Base-by-base conservation (phyloP, 1,140 invertebrate species). In the Bombus waltoni region DNA sequence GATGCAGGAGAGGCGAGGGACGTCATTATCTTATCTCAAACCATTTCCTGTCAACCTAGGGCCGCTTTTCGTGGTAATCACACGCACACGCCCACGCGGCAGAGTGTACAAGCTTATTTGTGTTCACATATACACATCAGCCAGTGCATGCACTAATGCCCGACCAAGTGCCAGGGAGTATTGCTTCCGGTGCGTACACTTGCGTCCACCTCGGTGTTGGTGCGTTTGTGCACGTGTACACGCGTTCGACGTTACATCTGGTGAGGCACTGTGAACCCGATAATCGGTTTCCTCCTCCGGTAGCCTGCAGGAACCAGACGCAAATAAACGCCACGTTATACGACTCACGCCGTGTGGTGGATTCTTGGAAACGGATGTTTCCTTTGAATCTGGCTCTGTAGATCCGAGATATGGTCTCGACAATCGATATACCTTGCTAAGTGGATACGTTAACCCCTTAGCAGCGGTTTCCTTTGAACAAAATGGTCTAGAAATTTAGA, bases 11-110 rank as follows among this genome's bases (percentile, higher is more conserved):
- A 88, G 86, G 89, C 83, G 85, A 90, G 89, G 88, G 85, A 91
- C 89, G 88, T 92, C 89, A 93, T 93, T 93, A 93, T 93, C 92
- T 93, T 93, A 93, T 93, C 92, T 93, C 90, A 85, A 92, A 93
- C 90, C 92, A 93, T 93, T 93, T 93, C 92, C 92, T 93, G 92
- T 93, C 92, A 93, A 93, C 92, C 91, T 93, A 90, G 89, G 89
- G 86, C 89, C 83, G 79, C 79, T 82, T 91, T 85, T 92, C 87
- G 89, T 90, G 66, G 85, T 90, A 82, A 86, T 87, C 79, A 73
- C 62, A 86, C 81, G 71, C 81, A 70, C 75, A 83, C 70, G 78
- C 80, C 42, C 42, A 74, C 73, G 77, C 66, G 15, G 57, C 40
- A 38, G 35, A 32, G 32, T 68, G 22, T 65, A 59, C 42, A 78